These are phyloP conservation scores for Phymanthus crucifer DNA, from an alignment of 92 coral and sea anemone genomes.

Conservation along the genomic window DNA sequence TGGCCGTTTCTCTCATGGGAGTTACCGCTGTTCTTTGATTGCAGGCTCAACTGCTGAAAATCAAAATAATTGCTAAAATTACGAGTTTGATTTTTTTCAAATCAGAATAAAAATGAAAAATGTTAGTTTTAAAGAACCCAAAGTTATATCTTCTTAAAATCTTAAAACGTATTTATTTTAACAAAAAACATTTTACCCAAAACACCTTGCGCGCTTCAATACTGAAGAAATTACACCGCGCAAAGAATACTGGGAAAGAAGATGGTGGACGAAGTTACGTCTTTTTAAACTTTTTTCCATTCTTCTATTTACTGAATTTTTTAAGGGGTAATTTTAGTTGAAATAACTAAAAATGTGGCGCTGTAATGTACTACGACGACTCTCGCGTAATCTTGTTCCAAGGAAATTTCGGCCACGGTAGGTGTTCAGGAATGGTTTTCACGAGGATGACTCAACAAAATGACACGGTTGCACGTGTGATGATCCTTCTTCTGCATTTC, in stretches of 20 bases:
- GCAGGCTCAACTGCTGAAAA: not conserved
- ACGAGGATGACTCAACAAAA: not conserved
- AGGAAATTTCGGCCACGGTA: slow-evolving; percentile 10
- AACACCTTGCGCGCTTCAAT: slow-evolving; percentile 4
- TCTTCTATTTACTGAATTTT: not conserved
- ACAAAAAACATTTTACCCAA: not conserved
- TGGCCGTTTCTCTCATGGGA: slow-evolving; percentile 25
- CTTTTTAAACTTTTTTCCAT: not conserved
- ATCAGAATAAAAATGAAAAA: not conserved
- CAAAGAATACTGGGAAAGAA: slow-evolving; percentile 28
- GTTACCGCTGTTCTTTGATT: slow-evolving; percentile 8
- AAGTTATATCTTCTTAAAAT: not conserved
- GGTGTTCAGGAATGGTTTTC: not conserved
- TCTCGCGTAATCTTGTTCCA: slow-evolving; percentile 6
- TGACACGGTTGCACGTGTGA: not conserved
- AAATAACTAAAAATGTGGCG: slow-evolving; percentile 20
- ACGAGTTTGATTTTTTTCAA: not conserved
- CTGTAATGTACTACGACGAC: not conserved
- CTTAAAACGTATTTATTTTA: not conserved
- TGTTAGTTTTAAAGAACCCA: not conserved
- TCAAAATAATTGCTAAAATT: not conserved
- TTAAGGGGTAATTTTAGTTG: not conserved
- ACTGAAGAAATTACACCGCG: not conserved
- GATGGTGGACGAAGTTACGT: slow-evolving; percentile 22
- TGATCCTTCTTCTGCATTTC: not conserved